Evolutionary conservation across 2,113 vertebrate species (phyloP), one percentile per base, ranked within the genome.

Genomic region (Scatophagus argus): DNA sequence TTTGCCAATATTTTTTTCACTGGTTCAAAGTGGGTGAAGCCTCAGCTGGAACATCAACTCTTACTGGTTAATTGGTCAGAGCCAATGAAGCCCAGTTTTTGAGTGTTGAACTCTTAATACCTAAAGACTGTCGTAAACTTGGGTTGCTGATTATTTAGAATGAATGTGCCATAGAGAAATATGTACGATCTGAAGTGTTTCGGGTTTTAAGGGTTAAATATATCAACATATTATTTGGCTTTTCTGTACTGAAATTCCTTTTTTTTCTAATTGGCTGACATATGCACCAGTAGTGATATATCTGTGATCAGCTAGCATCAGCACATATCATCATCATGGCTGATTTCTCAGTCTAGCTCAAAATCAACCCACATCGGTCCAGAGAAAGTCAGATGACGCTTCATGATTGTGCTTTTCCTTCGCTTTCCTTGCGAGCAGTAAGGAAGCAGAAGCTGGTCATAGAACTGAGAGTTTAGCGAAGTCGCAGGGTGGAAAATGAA

Each of bases 141-240:
- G 38, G 36, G 16, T 19, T 36, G 32, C 27, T 25, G 34, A 7
- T 38, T 25, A 65, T 39, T 41, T 55, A 23, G 39, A 8, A 44
- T 5, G 21, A 25, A 32, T 17, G 43, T 27, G 14, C 19, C 31
- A 52, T 1, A 25, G n/a, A 27, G 16, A 65, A 56, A 44, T 21
- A 56, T 7, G 5, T 17, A 25, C 6, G n/a, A 51, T 25, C 23
- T 41, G 3, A 39, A 8, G 34, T 51, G 36, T 66, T 32, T 31
- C 11, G 47, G 12, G n/a, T 19, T 47, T n/a, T 23, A 47, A 32
- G 13, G 21, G 17, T 23, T n/a, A 47, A 46, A 65, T 1, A 39
- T 27, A 36, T 6, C 10, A 39, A 56, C 11, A n/a, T 17, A 23
- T 25, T 66, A 66, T 72, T 82, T 82, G 80, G 67, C 60, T 55